A percentile compares a stretch with the other conserved stretches of the same genome.
Conservation (phyloP, 1,140 invertebrate genomes). For the Leptinotarsa defecta region DNA sequence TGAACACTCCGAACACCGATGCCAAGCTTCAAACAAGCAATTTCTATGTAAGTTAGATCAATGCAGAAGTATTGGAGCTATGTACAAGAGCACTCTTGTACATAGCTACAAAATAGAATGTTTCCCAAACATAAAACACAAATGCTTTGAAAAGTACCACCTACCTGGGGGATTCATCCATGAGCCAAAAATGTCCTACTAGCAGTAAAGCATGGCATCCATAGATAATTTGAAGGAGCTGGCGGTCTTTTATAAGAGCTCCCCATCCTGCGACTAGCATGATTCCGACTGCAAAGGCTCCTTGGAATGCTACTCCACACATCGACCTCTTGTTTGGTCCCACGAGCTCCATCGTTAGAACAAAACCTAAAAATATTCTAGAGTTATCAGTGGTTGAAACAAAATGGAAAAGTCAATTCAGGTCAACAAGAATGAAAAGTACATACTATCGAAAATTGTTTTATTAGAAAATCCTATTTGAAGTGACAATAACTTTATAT, state of each 20-base stretch:
- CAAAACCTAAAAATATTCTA: conserved; percentile 65
- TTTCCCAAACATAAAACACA: neutral
- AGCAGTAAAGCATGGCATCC: conserved; percentile 76
- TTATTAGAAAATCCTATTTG: too few species aligned
- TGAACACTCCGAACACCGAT: too few species aligned
- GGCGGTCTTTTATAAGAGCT: conserved; percentile 74
- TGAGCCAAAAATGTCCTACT: conserved; percentile 80
- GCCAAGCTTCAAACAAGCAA: too few species aligned
- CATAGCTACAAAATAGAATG: too few species aligned
- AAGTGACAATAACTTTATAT: too few species aligned
- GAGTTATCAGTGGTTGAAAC: neutral
- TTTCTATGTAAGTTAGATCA: too few species aligned
- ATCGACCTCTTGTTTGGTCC: conserved; percentile 78
- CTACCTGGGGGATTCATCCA: conserved; percentile 86
- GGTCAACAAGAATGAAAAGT: too few species aligned
- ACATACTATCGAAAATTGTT: too few species aligned
- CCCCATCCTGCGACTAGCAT: conserved; percentile 84
- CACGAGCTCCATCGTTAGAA: conserved; percentile 86
- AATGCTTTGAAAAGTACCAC: neutral
- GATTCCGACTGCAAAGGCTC: conserved; percentile 79
- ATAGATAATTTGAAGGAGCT: conserved; percentile 76
- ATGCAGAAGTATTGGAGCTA: too few species aligned
- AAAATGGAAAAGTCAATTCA: neutral
- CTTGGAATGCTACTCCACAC: conserved; percentile 81
- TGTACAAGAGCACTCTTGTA: too few species aligned